A percentile compares a stretch with the other conserved stretches of the same genome.
Conservation (phyloP, 2,888 invertebrate species). For the Nomada fabriciana region DNA sequence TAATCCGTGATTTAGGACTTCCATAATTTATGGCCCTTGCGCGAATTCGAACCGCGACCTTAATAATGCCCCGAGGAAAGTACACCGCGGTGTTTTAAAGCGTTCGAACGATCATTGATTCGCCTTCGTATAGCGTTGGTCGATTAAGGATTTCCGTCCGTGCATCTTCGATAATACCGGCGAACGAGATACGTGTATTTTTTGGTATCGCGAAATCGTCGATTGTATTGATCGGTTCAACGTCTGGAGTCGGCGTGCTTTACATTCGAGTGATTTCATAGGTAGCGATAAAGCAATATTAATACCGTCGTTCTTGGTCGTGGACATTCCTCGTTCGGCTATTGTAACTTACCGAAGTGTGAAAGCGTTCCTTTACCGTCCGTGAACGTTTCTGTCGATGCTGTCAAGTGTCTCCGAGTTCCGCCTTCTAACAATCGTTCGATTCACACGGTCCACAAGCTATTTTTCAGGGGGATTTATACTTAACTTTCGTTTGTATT, state of each 20-base stretch:
- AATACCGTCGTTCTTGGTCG: slow-evolving; percentile 30
- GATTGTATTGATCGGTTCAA: slow-evolving; percentile 22
- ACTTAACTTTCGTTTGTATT: background rate
- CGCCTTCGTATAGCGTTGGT: background rate
- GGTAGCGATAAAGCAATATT: slow-evolving; percentile 22
- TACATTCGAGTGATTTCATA: slow-evolving; percentile 30
- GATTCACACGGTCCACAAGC: background rate
- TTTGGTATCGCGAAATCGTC: slow-evolving; percentile 4
- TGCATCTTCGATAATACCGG: background rate
- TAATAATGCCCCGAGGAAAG: slow-evolving; percentile 9
- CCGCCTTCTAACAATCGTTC: slow-evolving; percentile 11
- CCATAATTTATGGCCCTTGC: slow-evolving; percentile 17
- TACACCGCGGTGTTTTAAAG: background rate
- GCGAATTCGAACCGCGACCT: slow-evolving; percentile 11
- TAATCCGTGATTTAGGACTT: slow-evolving; percentile 34
- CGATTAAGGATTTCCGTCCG: background rate
- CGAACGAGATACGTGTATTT: background rate
- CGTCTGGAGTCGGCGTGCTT: slow-evolving; percentile 15
- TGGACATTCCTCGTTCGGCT: slow-evolving; percentile 32
- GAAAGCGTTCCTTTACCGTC: slow-evolving; percentile 45
- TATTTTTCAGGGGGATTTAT: background rate
- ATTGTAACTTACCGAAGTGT: slow-evolving; percentile 30
- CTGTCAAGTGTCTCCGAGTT: slow-evolving; percentile 11
- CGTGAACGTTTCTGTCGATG: slow-evolving; percentile 17
- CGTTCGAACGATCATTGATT: background rate